Conservation (phyloP, 2,113 vertebrate genomes). For the Grantiella picta region DNA sequence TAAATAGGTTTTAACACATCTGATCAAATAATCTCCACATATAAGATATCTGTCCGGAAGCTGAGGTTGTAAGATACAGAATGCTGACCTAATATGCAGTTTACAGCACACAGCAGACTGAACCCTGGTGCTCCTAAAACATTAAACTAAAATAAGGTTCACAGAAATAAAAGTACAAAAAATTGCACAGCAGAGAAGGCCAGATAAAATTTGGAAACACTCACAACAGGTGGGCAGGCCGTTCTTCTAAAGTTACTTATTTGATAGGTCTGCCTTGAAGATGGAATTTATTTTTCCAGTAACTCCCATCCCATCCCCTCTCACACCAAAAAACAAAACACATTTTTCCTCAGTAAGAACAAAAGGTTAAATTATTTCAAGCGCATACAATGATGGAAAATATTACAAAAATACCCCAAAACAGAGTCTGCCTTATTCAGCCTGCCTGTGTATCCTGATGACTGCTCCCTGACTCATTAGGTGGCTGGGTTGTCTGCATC, state of each 20-base stretch:
- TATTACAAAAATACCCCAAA: neutral
- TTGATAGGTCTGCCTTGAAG: constrained; percentile 15
- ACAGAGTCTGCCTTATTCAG: neutral
- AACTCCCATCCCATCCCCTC: constrained; percentile 23
- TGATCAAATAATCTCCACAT: neutral
- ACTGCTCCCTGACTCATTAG: neutral
- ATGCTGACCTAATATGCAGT: neutral
- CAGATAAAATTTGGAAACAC: constrained; percentile 13
- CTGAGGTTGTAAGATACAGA: neutral
- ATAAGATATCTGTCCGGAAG: neutral
- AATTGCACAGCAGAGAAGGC: neutral
- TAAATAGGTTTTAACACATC: neutral
- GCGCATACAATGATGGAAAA: neutral
- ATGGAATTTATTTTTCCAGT: constrained; percentile 61
- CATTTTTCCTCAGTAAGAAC: constrained; percentile 15
- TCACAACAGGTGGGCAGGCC: constrained; percentile 15
- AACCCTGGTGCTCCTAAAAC: neutral
- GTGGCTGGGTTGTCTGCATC: neutral
- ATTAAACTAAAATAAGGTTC: neutral
- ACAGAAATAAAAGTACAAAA: neutral
- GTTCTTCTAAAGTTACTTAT: neutral
- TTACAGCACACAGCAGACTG: neutral
- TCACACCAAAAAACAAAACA: neutral
- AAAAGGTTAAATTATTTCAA: constrained; percentile 54
- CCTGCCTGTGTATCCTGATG: neutral